Conservation (phyloP, 2,113 vertebrate genomes). For the Bombycilla garrulus region DNA sequence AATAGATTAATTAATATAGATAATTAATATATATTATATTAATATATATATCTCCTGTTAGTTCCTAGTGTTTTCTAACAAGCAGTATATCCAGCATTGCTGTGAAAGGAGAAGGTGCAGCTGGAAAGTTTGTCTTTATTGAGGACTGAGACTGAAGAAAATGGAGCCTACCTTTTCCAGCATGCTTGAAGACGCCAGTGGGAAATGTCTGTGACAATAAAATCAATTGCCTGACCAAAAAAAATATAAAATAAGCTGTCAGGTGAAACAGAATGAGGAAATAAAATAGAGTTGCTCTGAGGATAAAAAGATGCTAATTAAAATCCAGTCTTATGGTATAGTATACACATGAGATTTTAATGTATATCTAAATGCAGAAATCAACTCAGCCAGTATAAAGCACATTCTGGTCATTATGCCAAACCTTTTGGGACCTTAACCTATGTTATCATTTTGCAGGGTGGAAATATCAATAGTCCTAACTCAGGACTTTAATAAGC, state of each 20-base stretch:
- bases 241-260: background rate
- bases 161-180: background rate
- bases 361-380: background rate
- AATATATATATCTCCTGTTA: background rate
- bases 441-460: background rate
- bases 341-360: background rate
- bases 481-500: background rate
- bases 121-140: background rate
- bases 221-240: background rate
- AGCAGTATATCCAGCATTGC: background rate
- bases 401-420: background rate
- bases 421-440: background rate
- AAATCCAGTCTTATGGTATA: background rate
- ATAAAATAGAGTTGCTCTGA: background rate
- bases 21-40: background rate
- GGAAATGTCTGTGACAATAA: background rate
- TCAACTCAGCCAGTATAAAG: background rate
- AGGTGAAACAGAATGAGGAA: background rate
- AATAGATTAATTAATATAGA: background rate
- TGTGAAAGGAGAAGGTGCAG: background rate
- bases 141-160: background rate
- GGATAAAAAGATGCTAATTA: background rate
- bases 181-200: fast-evolving
- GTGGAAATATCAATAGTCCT: background rate
- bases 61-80: background rate